Conservation (phyloP, 2,888 invertebrate species). For the Chesias legatella region DNA sequence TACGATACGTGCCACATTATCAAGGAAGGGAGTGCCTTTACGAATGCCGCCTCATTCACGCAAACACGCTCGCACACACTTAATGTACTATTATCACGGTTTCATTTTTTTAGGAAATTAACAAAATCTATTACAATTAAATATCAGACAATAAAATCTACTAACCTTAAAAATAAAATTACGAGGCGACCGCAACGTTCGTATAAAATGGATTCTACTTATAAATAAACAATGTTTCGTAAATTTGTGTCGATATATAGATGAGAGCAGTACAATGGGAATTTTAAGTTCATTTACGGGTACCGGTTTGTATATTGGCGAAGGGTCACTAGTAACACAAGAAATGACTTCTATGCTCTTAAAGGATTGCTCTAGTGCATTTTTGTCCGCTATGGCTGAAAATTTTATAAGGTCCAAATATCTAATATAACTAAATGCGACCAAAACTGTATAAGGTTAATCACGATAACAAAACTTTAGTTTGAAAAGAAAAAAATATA, state of each 20-base stretch:
- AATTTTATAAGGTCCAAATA: too few relatives aligned
- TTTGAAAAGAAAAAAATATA: too few relatives aligned
- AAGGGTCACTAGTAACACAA: too few relatives aligned
- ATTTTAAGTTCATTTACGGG: conserved; percentile 43
- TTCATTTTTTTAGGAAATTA: conserved; percentile 66
- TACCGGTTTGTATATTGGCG: conserved; percentile 34
- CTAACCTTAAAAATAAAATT: conserved; percentile 75
- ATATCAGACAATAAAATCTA: conserved; percentile 69
- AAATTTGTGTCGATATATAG: conserved; percentile 47
- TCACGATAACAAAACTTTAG: too few relatives aligned
- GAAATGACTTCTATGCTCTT: too few relatives aligned
- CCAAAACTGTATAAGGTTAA: too few relatives aligned
- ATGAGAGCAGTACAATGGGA: conserved; percentile 44
- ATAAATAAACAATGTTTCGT: conserved; percentile 56
- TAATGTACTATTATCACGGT: conserved; percentile 80
- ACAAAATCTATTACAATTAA: conserved; percentile 60
- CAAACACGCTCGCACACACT: conserved; percentile 62
- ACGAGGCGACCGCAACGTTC: conserved; percentile 64
- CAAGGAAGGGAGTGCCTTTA: conserved; percentile 73
- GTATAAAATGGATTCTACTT: conserved; percentile 65
- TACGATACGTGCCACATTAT: conserved; percentile 51
- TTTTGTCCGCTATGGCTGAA: too few relatives aligned
- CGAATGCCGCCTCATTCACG: conserved; percentile 66
- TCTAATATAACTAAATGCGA: too few relatives aligned
- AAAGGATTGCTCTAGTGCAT: too few relatives aligned